These are phyloP conservation scores for Coccyzus lansbergi DNA, from an alignment of 2,797 vertebrate genomes.

Conservation along the genomic window DNA sequence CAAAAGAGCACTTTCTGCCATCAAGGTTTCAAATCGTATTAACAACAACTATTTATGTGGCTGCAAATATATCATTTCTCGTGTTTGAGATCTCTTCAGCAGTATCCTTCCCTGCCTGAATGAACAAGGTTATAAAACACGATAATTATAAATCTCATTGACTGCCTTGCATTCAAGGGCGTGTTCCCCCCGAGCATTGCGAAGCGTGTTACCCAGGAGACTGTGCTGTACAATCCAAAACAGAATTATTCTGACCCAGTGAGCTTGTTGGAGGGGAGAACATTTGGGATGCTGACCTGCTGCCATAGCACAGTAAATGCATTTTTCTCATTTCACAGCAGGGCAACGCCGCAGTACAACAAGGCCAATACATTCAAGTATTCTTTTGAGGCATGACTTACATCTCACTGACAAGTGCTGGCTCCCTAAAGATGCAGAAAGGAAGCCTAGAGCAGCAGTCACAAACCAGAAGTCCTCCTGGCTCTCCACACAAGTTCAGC, in stretches of 20 bases:
- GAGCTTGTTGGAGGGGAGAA: conserved; percentile 24
- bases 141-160: conserved; percentile 60
- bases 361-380: background rate
- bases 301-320: background rate
- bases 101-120: conserved; percentile 25
- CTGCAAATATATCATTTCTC: background rate
- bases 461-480: background rate
- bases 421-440: background rate
- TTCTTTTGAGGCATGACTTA: conserved; percentile 29
- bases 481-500: background rate
- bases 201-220: conserved; percentile 40
- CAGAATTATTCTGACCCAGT: conserved; percentile 48
- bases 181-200: conserved; percentile 5
- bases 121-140: conserved; percentile 46
- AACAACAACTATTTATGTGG: background rate
- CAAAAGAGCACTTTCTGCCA: background rate
- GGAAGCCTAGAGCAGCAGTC: background rate
- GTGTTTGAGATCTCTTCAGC: background rate
- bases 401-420: conserved; percentile 2
- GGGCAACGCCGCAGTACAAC: background rate
- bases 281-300: conserved; percentile 44
- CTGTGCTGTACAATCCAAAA: conserved; percentile 43
- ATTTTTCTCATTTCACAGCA: conserved; percentile 49
- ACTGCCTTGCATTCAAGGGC: conserved; percentile 53
- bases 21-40: background rate